phyloP scores from a whole-genome alignment of 2,888 invertebrate species.

The Crossocerus cetratus region DNA sequence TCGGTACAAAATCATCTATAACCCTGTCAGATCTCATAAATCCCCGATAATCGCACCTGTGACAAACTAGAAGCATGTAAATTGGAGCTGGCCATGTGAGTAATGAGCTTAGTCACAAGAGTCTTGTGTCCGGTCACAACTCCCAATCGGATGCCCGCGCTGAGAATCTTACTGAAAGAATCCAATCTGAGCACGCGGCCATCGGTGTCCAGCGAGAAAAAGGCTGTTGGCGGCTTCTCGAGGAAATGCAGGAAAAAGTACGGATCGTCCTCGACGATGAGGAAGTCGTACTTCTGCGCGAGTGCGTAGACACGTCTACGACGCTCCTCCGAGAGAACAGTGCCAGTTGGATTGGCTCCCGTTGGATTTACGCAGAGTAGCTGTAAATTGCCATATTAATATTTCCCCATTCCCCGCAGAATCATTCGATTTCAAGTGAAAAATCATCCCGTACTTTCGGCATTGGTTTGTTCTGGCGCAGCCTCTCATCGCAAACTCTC shows the following conservation, averaged over 20 bases:
- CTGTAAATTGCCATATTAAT: constrained; percentile 70
- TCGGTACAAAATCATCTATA: background rate
- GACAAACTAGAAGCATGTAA: constrained; percentile 82
- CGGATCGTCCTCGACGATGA: constrained; percentile 90
- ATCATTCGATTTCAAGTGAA: background rate
- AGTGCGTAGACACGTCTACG: constrained; percentile 84
- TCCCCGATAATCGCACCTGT: constrained; percentile 77
- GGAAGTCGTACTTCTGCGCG: constrained; percentile 85
- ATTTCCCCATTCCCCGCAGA: background rate
- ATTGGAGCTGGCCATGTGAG: constrained; percentile 83
- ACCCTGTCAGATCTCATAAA: background rate
- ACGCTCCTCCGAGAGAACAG: constrained; percentile 81
- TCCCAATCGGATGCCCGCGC: constrained; percentile 85
- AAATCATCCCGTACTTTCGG: constrained; percentile 73
- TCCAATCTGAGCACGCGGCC: constrained; percentile 87
- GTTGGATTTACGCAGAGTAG: constrained; percentile 86
- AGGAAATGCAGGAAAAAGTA: constrained; percentile 87
- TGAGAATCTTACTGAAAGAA: constrained; percentile 86
- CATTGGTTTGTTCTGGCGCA: constrained; percentile 66
- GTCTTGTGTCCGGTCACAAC: constrained; percentile 84
- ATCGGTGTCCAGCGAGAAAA: constrained; percentile 85
- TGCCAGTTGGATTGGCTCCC: constrained; percentile 87
- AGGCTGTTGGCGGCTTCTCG: constrained; percentile 80
- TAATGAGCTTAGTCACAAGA: constrained; percentile 80
- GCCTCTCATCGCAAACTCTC: constrained; percentile 79